A percentile compares a stretch with the other conserved stretches of the same genome.
Evolutionary conservation across 1,140 invertebrate genomes (phyloP).

Genomic region (Caerostris darwini): DNA sequence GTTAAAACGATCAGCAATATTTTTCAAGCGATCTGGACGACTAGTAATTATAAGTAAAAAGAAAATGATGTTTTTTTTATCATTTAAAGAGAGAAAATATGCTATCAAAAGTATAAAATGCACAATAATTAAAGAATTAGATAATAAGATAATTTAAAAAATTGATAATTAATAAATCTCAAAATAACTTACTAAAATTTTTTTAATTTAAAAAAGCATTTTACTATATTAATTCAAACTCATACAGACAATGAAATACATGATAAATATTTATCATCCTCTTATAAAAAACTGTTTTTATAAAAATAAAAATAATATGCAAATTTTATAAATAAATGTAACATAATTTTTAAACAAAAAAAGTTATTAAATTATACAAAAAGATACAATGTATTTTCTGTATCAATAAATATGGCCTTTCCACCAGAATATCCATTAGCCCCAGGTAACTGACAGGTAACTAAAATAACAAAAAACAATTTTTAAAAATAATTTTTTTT

Average conservation of each 20-base stretch:
- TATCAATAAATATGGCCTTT: constrained; percentile 91
- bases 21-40: constrained; percentile 81
- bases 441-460: constrained; percentile 88
- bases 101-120: background rate
- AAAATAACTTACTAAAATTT: background rate
- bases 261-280: no score
- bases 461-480: constrained; percentile 82
- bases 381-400: constrained; percentile 89
- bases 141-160: background rate
- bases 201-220: no score
- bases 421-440: constrained; percentile 89
- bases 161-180: background rate
- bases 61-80: background rate
- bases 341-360: no score
- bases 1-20: constrained; percentile 90
- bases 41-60: constrained; percentile 47
- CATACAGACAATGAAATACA: no score
- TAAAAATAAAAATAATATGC: no score
- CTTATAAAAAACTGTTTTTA: no score
- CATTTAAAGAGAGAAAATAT: background rate
- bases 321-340: no score
- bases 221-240: no score
- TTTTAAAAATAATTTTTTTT: background rate
- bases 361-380: background rate
- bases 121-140: background rate